Evolutionary conservation across 1,140 invertebrate species (phyloP).

Genomic region (Calliphora vicina): DNA sequence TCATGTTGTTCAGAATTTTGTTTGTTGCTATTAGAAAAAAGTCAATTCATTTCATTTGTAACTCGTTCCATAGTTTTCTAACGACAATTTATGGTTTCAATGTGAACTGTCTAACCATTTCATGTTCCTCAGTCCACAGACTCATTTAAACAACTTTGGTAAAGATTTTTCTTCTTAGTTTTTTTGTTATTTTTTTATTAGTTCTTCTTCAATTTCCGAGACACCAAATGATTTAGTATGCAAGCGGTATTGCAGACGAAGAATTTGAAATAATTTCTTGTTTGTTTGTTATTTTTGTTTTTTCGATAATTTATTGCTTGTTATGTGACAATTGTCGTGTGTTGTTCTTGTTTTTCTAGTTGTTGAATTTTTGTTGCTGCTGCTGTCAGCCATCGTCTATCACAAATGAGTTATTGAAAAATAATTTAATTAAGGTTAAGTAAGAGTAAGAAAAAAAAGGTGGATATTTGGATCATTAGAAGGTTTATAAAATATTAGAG

Average conservation of each 20-base stretch:
- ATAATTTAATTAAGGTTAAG: background rate
- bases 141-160: background rate
- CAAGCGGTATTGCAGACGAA: background rate
- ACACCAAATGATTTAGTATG: background rate
- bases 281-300: background rate
- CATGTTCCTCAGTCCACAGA: background rate
- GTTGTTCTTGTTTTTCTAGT: background rate
- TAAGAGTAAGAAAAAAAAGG: no score
- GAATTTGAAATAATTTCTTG: background rate
- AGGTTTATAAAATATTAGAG: no score
- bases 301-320: background rate
- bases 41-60: no score
- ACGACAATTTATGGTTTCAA: background rate
- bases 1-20: background rate
- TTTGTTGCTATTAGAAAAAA: background rate
- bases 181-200: background rate
- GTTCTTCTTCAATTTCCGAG: no score
- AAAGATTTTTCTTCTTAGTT: no score
- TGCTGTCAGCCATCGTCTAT: no score
- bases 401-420: background rate
- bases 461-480: no score
- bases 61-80: no score
- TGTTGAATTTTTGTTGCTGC: no score
- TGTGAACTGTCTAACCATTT: background rate
- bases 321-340: background rate